A percentile compares a stretch with the other conserved stretches of the same genome.
Conservation (phyloP, 1,140 invertebrate species). For the Heterodera schachtii region DNA sequence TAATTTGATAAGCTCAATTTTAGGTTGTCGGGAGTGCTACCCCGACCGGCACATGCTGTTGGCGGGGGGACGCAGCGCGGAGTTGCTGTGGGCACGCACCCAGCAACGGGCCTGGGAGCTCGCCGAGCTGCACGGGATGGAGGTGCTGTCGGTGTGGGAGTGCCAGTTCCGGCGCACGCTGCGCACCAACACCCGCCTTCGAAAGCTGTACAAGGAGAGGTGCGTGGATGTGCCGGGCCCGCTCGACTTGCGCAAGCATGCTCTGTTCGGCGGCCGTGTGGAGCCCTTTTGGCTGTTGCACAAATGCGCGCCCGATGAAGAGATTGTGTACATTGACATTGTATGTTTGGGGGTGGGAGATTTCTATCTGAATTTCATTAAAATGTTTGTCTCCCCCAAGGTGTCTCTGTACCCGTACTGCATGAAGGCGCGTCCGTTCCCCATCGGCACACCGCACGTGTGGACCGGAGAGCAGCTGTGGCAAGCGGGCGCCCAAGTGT, state of each 20-base stretch:
- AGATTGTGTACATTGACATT: background rate
- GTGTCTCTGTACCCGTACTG: constrained; percentile 20
- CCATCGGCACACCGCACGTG: background rate
- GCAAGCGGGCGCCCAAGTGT: too few species aligned
- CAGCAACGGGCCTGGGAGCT: constrained; percentile 5
- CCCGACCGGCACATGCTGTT: constrained; percentile 3
- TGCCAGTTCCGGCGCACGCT: background rate
- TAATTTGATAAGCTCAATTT: background rate
- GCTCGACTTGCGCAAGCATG: background rate
- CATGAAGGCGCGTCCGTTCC: constrained; percentile 11
- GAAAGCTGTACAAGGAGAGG: background rate
- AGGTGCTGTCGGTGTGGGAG: constrained; percentile 13
- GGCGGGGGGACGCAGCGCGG: constrained; percentile 16
- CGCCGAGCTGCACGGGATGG: background rate
- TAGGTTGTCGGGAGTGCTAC: constrained; percentile 10
- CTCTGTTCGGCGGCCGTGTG: background rate
- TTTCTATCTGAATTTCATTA: background rate
- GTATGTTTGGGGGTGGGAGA: too few species aligned
- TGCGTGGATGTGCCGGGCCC: background rate
- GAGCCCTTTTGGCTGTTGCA: background rate
- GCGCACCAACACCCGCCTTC: background rate
- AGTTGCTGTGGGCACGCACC: constrained; percentile 7
- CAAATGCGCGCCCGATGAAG: background rate
- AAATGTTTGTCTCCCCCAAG: background rate
- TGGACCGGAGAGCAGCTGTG: constrained; percentile 1